Evolutionary conservation across 37 sponge, comb jelly and placozoan species (phyloP), one percentile per base, ranked within the genome.

Genomic region (Eunapius fragilis): DNA sequence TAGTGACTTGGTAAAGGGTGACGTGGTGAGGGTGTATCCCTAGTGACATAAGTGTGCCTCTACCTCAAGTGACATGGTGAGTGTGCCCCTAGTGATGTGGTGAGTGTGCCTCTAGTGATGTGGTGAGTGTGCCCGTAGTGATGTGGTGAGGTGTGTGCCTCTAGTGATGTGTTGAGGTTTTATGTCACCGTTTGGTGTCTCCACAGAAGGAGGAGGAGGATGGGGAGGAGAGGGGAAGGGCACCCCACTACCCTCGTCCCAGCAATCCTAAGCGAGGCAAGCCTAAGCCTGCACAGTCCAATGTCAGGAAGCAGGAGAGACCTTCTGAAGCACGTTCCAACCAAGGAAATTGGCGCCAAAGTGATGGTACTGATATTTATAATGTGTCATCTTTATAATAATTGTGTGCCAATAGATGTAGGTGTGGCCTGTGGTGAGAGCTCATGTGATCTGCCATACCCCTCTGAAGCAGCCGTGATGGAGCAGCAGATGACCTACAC

Each of bases 401-500:
- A 2, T 12, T 58, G 58, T 58, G 58, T 58, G 58, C 17, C 58
- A 19, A 19, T 17, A 58, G 58, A 58, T 17, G 58, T 2, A 11
- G 58, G 58, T 58, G 58, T 58, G 58, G 58, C 58, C 58, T 58
- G 14, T 10, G 58, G 22, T 11, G 58, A 58, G 58, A 41, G 41
- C 41, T 58, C 58, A 58, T 10, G 58, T 58, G 58, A 58, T 58
- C 58, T 17, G 58, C 17, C 58, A 58, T 9, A 9, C 47, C 47
- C 47, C 4, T 11, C 58, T 58, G 58, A 58, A 17, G 58, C 17
- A 11, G 58, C 58, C 14, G 58, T 58, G 58, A 58, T 58, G 58
- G 58, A 71, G 58, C 89, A 79, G 72, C 78, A 78, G 79, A 24
- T 35, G 79, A 41, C 72, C 69, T 80, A 85, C 38, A 37, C 31